Evolutionary conservation across 2,797 vertebrate species (phyloP).

Genomic region (Phataginus tetradactyla): DNA sequence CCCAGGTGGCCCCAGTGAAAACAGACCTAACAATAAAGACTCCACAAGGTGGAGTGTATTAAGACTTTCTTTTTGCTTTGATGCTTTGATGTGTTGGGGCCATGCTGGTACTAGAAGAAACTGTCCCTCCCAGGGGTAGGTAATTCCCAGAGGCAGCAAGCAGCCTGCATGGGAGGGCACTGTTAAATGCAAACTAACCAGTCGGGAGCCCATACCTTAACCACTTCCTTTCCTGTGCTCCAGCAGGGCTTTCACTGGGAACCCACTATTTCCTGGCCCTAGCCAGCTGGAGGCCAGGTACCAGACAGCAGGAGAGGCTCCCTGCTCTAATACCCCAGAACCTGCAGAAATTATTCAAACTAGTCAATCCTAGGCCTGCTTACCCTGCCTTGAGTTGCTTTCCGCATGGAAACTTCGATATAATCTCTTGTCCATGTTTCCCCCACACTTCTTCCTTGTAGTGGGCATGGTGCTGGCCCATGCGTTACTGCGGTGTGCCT

Average conservation of each 20-base stretch:
- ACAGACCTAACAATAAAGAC: not conserved
- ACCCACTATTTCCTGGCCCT: not conserved
- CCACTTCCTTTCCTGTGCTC: not conserved
- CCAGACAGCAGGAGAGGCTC: not conserved
- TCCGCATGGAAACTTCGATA: not conserved
- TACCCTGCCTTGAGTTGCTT: not conserved
- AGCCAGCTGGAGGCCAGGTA: not conserved
- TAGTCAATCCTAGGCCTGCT: not conserved
- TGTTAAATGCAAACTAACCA: not conserved
- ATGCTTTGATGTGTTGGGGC: not conserved
- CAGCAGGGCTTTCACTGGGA: not conserved
- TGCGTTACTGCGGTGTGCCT: no score
- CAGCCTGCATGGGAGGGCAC: not conserved
- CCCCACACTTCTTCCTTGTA: not conserved
- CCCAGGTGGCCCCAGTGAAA: not conserved
- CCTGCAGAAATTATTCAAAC: not conserved
- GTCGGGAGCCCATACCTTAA: not conserved
- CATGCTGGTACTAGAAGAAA: not conserved
- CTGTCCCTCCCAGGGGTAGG: not conserved
- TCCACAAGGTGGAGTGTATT: not conserved
- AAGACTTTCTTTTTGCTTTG: not conserved
- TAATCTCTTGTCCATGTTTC: not conserved
- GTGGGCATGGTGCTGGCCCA: not conserved
- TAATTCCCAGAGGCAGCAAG: not conserved
- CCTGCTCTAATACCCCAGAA: not conserved